Evolutionary conservation across 1,140 invertebrate genomes (phyloP).

Genomic region (Monomorium pharaonis): DNA sequence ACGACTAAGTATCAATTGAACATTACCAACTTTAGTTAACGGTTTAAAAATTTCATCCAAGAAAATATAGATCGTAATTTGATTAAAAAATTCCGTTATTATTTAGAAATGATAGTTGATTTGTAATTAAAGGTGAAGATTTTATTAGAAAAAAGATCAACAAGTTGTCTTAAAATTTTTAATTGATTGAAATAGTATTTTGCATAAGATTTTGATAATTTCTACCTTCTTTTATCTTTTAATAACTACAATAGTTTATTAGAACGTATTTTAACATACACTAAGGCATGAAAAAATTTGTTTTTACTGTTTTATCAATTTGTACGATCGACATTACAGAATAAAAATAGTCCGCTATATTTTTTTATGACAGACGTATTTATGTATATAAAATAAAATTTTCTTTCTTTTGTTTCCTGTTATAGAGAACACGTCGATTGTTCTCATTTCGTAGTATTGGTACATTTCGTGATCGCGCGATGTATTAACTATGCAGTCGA

Average conservation of each 20-base stretch:
- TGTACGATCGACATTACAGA: neutral
- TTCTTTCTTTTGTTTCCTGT: neutral
- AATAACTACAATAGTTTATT: neutral
- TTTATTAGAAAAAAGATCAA: neutral
- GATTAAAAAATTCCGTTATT: slow-evolving; percentile 1
- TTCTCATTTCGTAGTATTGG: neutral
- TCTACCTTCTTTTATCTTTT: neutral
- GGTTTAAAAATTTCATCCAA: neutral
- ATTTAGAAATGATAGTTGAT: neutral
- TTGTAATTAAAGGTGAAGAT: neutral
- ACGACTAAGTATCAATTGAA: neutral
- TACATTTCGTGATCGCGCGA: slow-evolving; percentile 21
- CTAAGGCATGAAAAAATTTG: neutral
- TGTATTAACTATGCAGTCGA: slow-evolving; percentile 29
- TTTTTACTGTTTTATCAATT: neutral
- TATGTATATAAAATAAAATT: neutral
- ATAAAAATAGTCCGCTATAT: neutral
- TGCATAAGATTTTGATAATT: neutral
- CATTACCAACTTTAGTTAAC: no score
- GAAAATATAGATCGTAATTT: neutral
- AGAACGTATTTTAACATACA: neutral
- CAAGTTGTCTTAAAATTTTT: neutral
- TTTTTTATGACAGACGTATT: neutral
- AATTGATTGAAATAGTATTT: neutral
- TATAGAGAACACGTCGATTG: neutral